phyloP scores from a whole-genome alignment of 2,797 vertebrate genomes.

The Bovichtus variegatus region DNA sequence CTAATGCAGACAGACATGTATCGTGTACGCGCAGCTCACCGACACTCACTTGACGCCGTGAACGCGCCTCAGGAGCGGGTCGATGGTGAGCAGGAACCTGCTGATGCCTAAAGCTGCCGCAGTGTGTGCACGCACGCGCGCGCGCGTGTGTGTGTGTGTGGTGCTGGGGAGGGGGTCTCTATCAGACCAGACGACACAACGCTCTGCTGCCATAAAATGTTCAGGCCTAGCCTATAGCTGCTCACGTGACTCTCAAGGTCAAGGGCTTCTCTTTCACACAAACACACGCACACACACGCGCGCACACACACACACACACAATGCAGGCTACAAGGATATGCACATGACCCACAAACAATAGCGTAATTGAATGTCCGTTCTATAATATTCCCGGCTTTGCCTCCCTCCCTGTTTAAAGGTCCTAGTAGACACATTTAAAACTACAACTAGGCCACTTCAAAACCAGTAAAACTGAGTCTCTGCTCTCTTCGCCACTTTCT shows the following conservation, averaged over 20 bases:
- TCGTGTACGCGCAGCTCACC: constrained; percentile 25
- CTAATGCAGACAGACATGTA: constrained; percentile 42
- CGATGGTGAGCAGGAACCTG: background rate
- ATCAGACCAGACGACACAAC: constrained; percentile 21
- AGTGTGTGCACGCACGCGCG: constrained; percentile 27
- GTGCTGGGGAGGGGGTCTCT: background rate
- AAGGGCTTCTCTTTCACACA: constrained; percentile 62
- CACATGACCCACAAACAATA: constrained; percentile 13
- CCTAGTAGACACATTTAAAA: background rate
- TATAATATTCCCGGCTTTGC: background rate
- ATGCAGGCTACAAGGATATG: background rate
- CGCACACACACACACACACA: constrained; percentile 3
- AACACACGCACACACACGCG: constrained; percentile 11
- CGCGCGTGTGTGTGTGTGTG: constrained; percentile 31
- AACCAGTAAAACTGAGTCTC: too few relatives aligned
- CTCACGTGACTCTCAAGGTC: constrained; percentile 76
- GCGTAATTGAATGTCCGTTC: background rate
- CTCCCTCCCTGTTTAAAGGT: background rate
- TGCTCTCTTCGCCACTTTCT: background rate
- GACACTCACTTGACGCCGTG: constrained; percentile 10
- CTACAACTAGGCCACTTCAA: background rate
- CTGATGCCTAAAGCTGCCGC: background rate
- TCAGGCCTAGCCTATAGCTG: background rate
- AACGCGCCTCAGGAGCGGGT: background rate
- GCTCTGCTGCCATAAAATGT: constrained; percentile 35